Conservation (phyloP, 2,888 invertebrate species). For the Elysia crispata region DNA sequence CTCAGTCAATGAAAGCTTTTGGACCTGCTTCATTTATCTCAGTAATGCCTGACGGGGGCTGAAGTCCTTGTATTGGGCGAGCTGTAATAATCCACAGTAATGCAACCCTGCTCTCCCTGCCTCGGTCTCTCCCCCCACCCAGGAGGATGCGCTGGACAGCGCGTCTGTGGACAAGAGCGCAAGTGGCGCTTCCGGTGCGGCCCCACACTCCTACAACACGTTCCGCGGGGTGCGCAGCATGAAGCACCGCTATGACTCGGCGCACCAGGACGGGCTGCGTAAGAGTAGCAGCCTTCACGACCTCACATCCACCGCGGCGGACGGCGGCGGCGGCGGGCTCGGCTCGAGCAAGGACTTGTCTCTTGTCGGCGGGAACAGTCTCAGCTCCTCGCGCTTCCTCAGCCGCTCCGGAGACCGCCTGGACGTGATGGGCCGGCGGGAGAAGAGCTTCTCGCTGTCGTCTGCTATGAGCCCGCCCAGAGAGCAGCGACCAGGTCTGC, state of each 20-base stretch:
- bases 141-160: conserved; percentile 27
- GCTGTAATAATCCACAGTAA: no score
- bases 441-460: conserved; percentile 32
- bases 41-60: no score
- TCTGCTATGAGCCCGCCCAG: conserved; percentile 19
- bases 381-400: conserved; percentile 64
- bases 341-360: no score
- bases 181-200: conserved; percentile 40
- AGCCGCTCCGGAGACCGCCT: conserved; percentile 71
- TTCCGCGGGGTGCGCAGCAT: conserved; percentile 74
- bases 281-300: conserved; percentile 75
- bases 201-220: conserved; percentile 64
- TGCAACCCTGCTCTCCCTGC: no score
- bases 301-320: conserved; percentile 60
- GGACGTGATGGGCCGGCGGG: conserved; percentile 52
- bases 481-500: conserved; percentile 46
- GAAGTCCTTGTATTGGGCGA: no score
- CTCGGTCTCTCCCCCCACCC: neutral
- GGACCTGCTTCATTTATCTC: no score
- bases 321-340: conserved; percentile 45
- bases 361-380: conserved; percentile 47
- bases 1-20: no score
- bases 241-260: conserved; percentile 73
- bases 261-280: conserved; percentile 71
- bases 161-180: conserved; percentile 4